Conservation (phyloP, 1,140 invertebrate species). For the Drusus annulatus region DNA sequence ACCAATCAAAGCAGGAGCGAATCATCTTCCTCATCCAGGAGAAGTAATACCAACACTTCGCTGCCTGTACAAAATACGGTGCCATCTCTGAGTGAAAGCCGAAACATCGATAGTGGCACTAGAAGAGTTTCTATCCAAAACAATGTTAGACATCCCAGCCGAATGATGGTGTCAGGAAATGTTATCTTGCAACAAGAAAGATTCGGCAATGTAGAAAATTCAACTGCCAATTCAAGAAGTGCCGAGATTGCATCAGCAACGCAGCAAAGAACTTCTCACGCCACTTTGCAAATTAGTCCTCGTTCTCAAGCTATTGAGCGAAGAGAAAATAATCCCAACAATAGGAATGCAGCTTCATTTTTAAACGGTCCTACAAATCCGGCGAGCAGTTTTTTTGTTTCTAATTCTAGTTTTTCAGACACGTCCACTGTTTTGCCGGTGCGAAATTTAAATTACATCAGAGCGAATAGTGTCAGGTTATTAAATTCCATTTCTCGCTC, state of each 20-base stretch:
- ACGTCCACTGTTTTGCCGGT: conserved; percentile 40
- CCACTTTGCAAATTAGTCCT: conserved; percentile 35
- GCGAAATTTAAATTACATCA: conserved; percentile 50
- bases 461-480: conserved; percentile 37
- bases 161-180: conserved; percentile 28
- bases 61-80: conserved; percentile 41
- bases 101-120: conserved; percentile 17
- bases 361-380: neutral
- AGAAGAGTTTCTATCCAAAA: conserved; percentile 24
- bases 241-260: conserved; percentile 3
- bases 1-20: conserved; percentile 7
- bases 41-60: neutral
- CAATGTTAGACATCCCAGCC: conserved; percentile 20
- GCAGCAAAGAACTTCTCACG: conserved; percentile 7
- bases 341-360: neutral
- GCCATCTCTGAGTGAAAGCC: conserved; percentile 37
- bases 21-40: conserved; percentile 24
- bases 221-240: neutral
- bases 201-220: conserved; percentile 22
- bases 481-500: conserved; percentile 46
- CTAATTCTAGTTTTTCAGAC: conserved; percentile 41
- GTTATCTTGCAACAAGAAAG: conserved; percentile 30
- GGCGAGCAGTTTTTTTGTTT: conserved; percentile 9
- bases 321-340: conserved; percentile 13
- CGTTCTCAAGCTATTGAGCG: conserved; percentile 12